phyloP scores from a whole-genome alignment of 2,797 vertebrate species.

The Rhodeus uyekii region DNA sequence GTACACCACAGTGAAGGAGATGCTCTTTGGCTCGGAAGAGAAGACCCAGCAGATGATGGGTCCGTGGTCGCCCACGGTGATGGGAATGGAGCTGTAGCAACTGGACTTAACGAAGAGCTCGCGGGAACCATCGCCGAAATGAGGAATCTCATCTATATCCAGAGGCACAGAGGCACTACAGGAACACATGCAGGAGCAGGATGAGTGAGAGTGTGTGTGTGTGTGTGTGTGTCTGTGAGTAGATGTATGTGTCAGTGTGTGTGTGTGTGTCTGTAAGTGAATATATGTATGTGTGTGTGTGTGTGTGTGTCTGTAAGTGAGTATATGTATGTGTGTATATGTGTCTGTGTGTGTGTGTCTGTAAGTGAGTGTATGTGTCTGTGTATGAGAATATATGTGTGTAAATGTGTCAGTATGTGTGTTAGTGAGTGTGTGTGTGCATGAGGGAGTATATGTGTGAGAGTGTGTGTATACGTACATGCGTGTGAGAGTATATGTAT shows the following conservation, averaged over 20 bases:
- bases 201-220: background rate
- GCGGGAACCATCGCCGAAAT: constrained; percentile 83
- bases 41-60: constrained; percentile 91
- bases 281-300: background rate
- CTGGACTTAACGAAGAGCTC: constrained; percentile 92
- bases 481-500: background rate
- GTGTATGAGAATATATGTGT: too few species aligned
- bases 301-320: background rate
- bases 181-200: constrained; percentile 2
- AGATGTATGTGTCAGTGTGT: background rate
- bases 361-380: background rate
- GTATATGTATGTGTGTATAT: too few species aligned
- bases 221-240: background rate
- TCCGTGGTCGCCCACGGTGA: constrained; percentile 78
- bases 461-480: background rate
- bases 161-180: constrained; percentile 82
- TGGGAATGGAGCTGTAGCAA: constrained; percentile 87
- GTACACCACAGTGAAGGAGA: constrained; percentile 91
- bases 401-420: too few species aligned
- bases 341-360: background rate
- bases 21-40: constrained; percentile 93
- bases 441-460: too few species aligned
- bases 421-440: background rate
- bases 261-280: too few species aligned
- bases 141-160: constrained; percentile 82